Evolutionary conservation across 1,140 invertebrate species (phyloP).

Genomic region (Tetramorium simillimum): DNA sequence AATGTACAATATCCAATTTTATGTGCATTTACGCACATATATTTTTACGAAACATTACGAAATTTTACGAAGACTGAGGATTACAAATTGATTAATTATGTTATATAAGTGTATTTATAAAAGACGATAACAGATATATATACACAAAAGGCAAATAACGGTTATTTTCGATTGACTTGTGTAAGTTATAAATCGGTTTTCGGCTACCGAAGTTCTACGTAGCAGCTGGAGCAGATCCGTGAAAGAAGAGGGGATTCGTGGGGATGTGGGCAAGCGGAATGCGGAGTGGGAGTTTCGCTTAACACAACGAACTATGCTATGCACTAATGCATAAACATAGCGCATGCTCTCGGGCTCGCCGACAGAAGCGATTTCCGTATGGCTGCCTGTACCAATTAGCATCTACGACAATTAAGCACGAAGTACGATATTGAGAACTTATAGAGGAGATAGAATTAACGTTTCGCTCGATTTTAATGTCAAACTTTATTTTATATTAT

Average conservation of each 20-base stretch:
- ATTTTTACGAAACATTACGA: background rate
- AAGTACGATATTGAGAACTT: slow-evolving; percentile 6
- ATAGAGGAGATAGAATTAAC: background rate
- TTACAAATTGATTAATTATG: background rate
- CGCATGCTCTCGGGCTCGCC: slow-evolving; percentile 25
- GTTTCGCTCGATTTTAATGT: background rate
- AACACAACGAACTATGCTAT: slow-evolving; percentile 37
- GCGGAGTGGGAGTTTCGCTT: slow-evolving; percentile 22
- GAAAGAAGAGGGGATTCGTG: background rate
- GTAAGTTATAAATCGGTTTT: slow-evolving; percentile 14
- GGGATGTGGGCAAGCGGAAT: slow-evolving; percentile 20
- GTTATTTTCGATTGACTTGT: background rate
- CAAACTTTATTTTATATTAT: background rate
- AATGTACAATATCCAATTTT: background rate
- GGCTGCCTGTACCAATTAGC: slow-evolving; percentile 55
- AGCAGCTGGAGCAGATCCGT: background rate
- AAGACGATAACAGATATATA: background rate
- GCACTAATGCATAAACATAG: slow-evolving; percentile 50
- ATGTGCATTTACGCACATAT: background rate
- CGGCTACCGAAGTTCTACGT: background rate
- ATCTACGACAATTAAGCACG: slow-evolving; percentile 54
- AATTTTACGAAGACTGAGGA: too few species aligned
- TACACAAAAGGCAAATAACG: background rate
- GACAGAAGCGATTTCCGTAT: slow-evolving; percentile 55
- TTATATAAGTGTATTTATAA: background rate